Evolutionary conservation across 1,140 invertebrate species (phyloP).

Genomic region (Drosophila arawakana): DNA sequence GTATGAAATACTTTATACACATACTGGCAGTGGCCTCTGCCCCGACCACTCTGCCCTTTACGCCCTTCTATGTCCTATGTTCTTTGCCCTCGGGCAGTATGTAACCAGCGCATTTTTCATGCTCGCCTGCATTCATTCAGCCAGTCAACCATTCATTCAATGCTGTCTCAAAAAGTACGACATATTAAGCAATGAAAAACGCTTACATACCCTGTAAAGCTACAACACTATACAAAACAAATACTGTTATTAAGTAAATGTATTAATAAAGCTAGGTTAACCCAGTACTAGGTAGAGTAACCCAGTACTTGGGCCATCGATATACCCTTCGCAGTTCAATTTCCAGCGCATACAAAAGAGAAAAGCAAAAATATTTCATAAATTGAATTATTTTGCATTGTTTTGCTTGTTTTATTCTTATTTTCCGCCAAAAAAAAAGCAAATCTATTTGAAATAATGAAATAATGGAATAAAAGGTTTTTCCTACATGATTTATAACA

Average conservation of each 20-base stretch:
- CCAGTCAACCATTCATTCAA: constrained; percentile 37
- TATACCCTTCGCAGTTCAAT: not conserved
- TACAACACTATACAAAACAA: too few relatives aligned
- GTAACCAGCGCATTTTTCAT: constrained; percentile 49
- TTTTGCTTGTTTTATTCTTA: constrained; percentile 27
- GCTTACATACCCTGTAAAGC: not conserved
- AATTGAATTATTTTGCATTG: constrained; percentile 75
- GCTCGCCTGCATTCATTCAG: constrained; percentile 39
- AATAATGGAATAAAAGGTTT: constrained; percentile 32
- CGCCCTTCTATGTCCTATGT: not conserved
- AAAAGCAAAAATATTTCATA: constrained; percentile 62
- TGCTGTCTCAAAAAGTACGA: constrained; percentile 12
- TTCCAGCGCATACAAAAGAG: not conserved
- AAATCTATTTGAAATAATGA: constrained; percentile 24
- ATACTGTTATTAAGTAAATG: too few relatives aligned
- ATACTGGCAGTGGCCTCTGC: constrained; percentile 15
- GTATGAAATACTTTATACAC: constrained; percentile 53
- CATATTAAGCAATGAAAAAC: not conserved
- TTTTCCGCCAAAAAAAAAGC: constrained; percentile 21
- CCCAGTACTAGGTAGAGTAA: too few relatives aligned
- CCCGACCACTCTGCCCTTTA: not conserved
- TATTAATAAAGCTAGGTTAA: too few relatives aligned
- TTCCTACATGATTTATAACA: constrained; percentile 59
- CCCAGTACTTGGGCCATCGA: not conserved
- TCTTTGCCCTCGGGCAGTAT: constrained; percentile 9